Percentiles rank a stretch among this genome's conserved stretches.
phyloP scores from a whole-genome alignment of 2,888 invertebrate genomes.

The Drosophila subquinaria region DNA sequence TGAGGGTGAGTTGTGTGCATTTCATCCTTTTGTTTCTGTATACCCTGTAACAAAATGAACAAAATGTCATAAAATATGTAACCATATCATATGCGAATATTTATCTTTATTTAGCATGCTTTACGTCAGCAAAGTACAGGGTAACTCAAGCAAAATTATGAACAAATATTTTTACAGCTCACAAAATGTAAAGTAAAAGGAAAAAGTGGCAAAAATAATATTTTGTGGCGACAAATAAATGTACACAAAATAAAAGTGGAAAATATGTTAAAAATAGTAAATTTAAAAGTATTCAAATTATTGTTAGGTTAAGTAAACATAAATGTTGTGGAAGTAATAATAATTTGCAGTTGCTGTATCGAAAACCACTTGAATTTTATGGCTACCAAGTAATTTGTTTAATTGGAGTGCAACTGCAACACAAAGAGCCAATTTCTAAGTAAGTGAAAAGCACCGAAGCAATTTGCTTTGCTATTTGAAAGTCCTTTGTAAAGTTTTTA shows the following conservation, averaged over 20 bases:
- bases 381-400: slow-evolving; percentile 6
- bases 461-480: slow-evolving; percentile 35
- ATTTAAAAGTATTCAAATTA: background rate
- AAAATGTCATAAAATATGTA: background rate
- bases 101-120: slow-evolving; percentile 10
- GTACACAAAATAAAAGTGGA: background rate
- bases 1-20: slow-evolving; percentile 34
- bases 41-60: slow-evolving; percentile 19
- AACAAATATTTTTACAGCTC: slow-evolving; percentile 48
- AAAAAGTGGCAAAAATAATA: slow-evolving; percentile 20
- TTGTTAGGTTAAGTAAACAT: background rate
- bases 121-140: slow-evolving; percentile 1
- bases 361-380: slow-evolving; percentile 1
- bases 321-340: background rate
- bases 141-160: slow-evolving; percentile 26
- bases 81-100: slow-evolving; percentile 7
- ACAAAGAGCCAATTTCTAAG: slow-evolving; percentile 27
- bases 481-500: slow-evolving; percentile 41
- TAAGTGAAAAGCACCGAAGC: background rate
- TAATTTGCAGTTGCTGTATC: background rate
- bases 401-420: background rate
- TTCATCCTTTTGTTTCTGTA: slow-evolving; percentile 1
- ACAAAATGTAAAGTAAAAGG: slow-evolving; percentile 18
- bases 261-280: background rate
- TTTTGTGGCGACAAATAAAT: slow-evolving; percentile 10